Base-by-base conservation (phyloP, 2,888 invertebrate species). In the Lasioglossum morio region DNA sequence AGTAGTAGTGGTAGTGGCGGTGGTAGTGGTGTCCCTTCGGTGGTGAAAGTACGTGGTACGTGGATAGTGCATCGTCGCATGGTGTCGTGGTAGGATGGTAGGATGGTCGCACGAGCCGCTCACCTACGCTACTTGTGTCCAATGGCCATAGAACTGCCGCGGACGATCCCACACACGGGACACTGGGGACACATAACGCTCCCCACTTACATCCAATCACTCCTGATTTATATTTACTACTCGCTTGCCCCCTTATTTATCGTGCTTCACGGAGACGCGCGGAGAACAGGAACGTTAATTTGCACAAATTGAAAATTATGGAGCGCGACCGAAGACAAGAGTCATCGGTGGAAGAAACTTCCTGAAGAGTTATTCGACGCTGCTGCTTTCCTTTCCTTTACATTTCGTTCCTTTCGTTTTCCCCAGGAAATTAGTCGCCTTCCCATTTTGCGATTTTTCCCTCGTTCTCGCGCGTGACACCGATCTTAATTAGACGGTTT, bases 221-320 rank as follows among this genome's bases (percentile, higher is more conserved):
- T 94, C 94, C 95, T 95, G 95, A 95, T 95, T 95, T 95, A 95
- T 95, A 95, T 95, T 95, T 95, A 95, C 95, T 95, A 94, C 94
- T 94, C 94, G 93, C 93, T 94, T 94, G 93, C 91, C 93, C 94
- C 90, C 94, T 94, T 95, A 95, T 95, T 95, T 95, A 95, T 95
- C 92, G 94, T 92, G 92, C 92, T 93, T 93, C 93, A 91, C 90
- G 91, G 92, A 92, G 93, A 94, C 92, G 92, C 92, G 91, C 88
- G 88, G 92, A 87, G 86, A 93, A 94, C 93, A 92, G 93, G 91
- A 94, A 92, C 94, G 94, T 95, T 95, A 94, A 95, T 95, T 95
- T 93, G 92, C 90, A 88, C 91, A 95, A 95, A 95, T 95, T 95
- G 95, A 95, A 95, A 95, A 94, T 95, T 93, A 95, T 94, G 94